These are phyloP conservation scores for Pterostichus madidus DNA, from an alignment of 2,888 invertebrate species.

Conservation along the genomic window DNA sequence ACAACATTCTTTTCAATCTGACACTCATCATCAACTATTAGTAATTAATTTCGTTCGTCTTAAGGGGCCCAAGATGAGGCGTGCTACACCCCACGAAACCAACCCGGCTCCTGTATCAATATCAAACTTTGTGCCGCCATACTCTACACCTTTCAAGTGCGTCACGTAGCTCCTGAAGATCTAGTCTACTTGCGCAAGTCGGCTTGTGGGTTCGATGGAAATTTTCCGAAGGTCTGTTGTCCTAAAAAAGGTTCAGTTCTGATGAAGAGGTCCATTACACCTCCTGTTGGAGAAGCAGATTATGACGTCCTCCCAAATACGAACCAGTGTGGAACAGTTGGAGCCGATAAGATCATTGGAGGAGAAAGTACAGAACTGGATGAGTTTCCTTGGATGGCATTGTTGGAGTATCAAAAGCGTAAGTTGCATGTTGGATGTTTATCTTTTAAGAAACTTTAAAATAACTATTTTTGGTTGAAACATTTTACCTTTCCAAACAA, in stretches of 20 bases:
- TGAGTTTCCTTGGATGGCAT: constrained; percentile 86
- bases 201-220: constrained; percentile 84
- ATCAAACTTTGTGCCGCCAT: constrained; percentile 77
- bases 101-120: constrained; percentile 77
- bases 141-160: constrained; percentile 75
- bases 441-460: neutral
- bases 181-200: constrained; percentile 80
- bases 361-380: constrained; percentile 82
- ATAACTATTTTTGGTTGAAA: no score
- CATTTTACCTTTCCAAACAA: no score
- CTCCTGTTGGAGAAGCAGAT: neutral
- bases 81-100: constrained; percentile 77
- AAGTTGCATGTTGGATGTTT: constrained; percentile 72
- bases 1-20: no score
- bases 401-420: constrained; percentile 84
- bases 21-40: no score
- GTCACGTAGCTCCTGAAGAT: constrained; percentile 75
- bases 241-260: neutral
- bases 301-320: constrained; percentile 76
- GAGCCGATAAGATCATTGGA: constrained; percentile 81
- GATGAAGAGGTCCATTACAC: neutral
- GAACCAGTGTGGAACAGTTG: constrained; percentile 77
- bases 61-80: constrained; percentile 68
- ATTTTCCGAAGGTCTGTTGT: constrained; percentile 81
- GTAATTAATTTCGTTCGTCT: neutral